Evolutionary conservation across 2,888 invertebrate species (phyloP).

Genomic region (Oxycera nigricornis): DNA sequence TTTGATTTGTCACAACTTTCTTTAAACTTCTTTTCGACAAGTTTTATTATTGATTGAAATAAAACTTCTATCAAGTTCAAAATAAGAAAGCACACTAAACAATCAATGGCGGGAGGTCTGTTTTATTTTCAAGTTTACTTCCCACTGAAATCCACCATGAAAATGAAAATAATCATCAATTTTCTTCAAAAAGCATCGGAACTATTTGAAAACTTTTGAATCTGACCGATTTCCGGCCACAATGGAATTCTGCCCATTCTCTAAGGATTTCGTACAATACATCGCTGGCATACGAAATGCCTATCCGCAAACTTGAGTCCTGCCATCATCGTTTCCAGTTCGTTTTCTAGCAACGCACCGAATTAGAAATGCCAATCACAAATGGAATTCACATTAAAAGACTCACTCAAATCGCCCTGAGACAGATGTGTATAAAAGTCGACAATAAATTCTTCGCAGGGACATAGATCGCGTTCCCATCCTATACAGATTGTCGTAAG

Average conservation of each 20-base stretch:
- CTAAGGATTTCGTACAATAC: constrained; percentile 3
- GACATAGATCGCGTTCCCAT: constrained; percentile 7
- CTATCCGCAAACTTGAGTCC: neutral
- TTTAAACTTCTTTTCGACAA: no score
- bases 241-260: neutral
- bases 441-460: constrained; percentile 20
- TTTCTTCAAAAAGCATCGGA: no score
- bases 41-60: no score
- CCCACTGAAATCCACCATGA: no score
- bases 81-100: no score
- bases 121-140: no score
- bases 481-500: neutral
- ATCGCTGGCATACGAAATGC: neutral
- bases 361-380: constrained; percentile 41
- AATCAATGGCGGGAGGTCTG: no score
- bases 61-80: no score
- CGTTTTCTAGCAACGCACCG: neutral
- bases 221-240: neutral
- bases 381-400: constrained; percentile 40
- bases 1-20: no score
- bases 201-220: neutral
- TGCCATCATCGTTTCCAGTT: neutral
- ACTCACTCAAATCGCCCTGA: constrained; percentile 28
- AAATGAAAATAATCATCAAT: no score
- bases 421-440: constrained; percentile 37